A percentile compares a stretch with the other conserved stretches of the same genome.
phyloP scores from a whole-genome alignment of 2,888 invertebrate genomes.

The Agrotis segetum region DNA sequence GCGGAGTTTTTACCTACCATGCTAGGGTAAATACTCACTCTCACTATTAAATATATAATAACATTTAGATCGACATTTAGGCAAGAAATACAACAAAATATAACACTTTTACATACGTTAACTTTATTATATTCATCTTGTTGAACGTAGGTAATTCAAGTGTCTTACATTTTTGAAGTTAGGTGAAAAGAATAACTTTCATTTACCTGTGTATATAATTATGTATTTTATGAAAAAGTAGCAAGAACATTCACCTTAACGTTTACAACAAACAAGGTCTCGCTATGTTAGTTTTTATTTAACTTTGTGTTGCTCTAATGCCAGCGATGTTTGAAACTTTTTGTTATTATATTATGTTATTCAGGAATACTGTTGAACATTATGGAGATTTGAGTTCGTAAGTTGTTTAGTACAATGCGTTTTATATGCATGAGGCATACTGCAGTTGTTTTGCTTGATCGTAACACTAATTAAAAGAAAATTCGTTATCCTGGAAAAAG shows the following conservation, averaged over 20 bases:
- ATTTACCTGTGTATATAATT: background rate
- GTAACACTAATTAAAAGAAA: background rate
- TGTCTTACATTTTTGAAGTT: too few species aligned
- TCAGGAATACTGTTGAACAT: conserved; percentile 35
- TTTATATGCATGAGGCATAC: conserved; percentile 20
- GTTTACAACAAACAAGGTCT: conserved; percentile 61
- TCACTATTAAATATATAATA: too few species aligned
- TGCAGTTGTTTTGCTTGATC: background rate
- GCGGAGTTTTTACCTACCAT: background rate
- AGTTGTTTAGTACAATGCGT: conserved; percentile 37
- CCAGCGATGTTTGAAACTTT: conserved; percentile 56
- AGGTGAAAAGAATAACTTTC: background rate
- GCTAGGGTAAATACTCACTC: too few species aligned
- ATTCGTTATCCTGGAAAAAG: too few species aligned
- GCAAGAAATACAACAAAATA: too few species aligned
- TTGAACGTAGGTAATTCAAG: too few species aligned
- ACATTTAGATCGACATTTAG: too few species aligned
- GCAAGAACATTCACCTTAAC: conserved; percentile 46
- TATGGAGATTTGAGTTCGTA: conserved; percentile 52
- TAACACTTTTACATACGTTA: too few species aligned
- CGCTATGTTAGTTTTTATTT: conserved; percentile 73
- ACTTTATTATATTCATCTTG: too few species aligned
- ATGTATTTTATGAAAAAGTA: background rate
- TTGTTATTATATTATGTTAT: conserved; percentile 49
- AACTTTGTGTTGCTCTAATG: conserved; percentile 59